Percentiles rank a stretch among this genome's conserved stretches.
Conservation (phyloP, 2,113 vertebrate genomes). For the Dipodomys ordii region DNA sequence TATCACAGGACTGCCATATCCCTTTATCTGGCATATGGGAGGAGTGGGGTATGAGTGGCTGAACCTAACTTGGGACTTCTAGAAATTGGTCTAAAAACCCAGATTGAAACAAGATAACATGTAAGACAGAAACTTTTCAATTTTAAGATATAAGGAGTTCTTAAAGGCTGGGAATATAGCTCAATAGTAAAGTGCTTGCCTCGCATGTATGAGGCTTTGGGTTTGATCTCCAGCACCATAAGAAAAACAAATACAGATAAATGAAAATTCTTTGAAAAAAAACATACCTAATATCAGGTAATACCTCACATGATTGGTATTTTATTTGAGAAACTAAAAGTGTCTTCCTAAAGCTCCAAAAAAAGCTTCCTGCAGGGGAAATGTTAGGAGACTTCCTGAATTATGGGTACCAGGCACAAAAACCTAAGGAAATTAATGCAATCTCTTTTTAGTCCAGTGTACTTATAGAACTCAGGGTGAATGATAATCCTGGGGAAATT, state of each 20-base stretch:
- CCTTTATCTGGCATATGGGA: too few relatives aligned
- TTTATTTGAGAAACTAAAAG: background rate
- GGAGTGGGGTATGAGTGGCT: too few relatives aligned
- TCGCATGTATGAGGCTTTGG: too few relatives aligned
- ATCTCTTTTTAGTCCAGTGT: conserved; percentile 25
- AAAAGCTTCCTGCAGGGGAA: background rate
- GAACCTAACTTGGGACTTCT: too few relatives aligned
- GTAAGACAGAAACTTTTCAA: background rate
- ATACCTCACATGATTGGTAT: background rate
- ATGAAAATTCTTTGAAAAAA: background rate
- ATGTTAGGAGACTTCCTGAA: background rate
- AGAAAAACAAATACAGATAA: too few relatives aligned
- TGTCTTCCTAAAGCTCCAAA: background rate
- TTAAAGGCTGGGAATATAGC: too few relatives aligned
- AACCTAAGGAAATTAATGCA: conserved; percentile 29
- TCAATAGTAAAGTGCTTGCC: too few relatives aligned
- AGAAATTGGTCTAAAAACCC: too few relatives aligned
- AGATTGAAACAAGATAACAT: background rate
- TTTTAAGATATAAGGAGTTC: background rate
- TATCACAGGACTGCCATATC: too few relatives aligned
- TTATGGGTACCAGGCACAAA: background rate
- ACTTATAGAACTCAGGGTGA: conserved; percentile 25
- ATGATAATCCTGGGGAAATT: background rate
- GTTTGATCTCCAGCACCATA: too few relatives aligned
- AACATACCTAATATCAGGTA: background rate